phyloP scores from a whole-genome alignment of 1,140 invertebrate species.

The Meloidogyne chitwoodi region DNA sequence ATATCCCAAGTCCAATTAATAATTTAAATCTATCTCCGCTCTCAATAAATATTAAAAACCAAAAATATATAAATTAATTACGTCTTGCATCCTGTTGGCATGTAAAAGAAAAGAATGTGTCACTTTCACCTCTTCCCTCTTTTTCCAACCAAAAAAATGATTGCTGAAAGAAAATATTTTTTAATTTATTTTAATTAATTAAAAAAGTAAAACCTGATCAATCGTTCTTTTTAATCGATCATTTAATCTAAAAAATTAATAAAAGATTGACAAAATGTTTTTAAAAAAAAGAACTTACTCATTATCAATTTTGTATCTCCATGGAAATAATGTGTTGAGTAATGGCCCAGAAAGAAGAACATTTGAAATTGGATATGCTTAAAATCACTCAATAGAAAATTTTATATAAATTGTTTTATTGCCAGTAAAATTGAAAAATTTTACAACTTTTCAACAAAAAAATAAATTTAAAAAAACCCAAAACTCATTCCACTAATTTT shows the following conservation, averaged over 20 bases:
- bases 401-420: too few relatives aligned
- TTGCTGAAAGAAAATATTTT: neutral
- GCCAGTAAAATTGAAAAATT: too few relatives aligned
- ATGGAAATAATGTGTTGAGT: slow-evolving; percentile 12
- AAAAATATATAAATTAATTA: too few relatives aligned
- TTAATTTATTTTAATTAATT: neutral
- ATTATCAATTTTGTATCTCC: neutral
- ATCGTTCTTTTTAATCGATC: slow-evolving; percentile 1
- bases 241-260: slow-evolving; percentile 2
- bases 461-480: too few relatives aligned
- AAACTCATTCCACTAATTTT: neutral
- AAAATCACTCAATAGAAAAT: neutral
- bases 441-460: too few relatives aligned
- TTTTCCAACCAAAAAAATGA: slow-evolving; percentile 19
- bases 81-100: neutral
- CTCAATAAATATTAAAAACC: too few relatives aligned
- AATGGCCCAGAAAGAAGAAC: slow-evolving; percentile 19
- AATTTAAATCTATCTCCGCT: too few relatives aligned
- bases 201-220: neutral
- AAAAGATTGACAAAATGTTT: neutral
- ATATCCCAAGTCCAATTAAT: too few relatives aligned
- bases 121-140: neutral
- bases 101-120: slow-evolving; percentile 4
- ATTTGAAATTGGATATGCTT: slow-evolving; percentile 6
- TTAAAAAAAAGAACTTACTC: slow-evolving; percentile 16